phyloP scores from a whole-genome alignment of 1,140 invertebrate genomes.

The Adoxophyes honmai region DNA sequence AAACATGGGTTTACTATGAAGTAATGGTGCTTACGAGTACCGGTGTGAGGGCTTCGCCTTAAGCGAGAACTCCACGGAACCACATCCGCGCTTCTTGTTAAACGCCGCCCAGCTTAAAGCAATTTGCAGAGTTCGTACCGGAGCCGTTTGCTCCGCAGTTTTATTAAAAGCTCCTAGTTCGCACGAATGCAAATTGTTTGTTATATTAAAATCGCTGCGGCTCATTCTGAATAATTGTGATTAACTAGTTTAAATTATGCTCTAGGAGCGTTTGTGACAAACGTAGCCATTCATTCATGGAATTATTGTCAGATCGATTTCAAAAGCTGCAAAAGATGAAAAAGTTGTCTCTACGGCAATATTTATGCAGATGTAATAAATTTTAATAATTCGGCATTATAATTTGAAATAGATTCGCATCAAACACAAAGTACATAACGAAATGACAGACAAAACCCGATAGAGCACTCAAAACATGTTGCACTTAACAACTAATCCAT shows the following conservation, averaged over 20 bases:
- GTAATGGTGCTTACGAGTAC: too few species aligned
- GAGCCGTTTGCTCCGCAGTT: conserved; percentile 49
- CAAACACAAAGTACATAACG: too few species aligned
- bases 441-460: conserved; percentile 16
- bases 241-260: background rate
- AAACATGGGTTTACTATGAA: too few species aligned
- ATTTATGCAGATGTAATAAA: too few species aligned
- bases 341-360: too few species aligned
- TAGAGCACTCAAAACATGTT: conserved; percentile 24
- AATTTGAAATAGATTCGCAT: too few species aligned
- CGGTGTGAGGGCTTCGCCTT: conserved; percentile 32
- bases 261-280: background rate
- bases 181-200: conserved; percentile 49
- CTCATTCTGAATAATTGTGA: background rate
- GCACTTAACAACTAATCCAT: conserved; percentile 39
- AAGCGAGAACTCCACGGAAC: conserved; percentile 40
- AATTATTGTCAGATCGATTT: too few species aligned
- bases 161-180: conserved; percentile 48
- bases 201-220: conserved; percentile 44
- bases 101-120: conserved; percentile 59
- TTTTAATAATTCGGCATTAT: too few species aligned
- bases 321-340: too few species aligned
- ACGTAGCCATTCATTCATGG: too few species aligned
- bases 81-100: conserved; percentile 53
- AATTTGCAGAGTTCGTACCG: conserved; percentile 63